phyloP scores from a whole-genome alignment of 2,113 vertebrate species.

The Pseudolaguvia tuberculata region DNA sequence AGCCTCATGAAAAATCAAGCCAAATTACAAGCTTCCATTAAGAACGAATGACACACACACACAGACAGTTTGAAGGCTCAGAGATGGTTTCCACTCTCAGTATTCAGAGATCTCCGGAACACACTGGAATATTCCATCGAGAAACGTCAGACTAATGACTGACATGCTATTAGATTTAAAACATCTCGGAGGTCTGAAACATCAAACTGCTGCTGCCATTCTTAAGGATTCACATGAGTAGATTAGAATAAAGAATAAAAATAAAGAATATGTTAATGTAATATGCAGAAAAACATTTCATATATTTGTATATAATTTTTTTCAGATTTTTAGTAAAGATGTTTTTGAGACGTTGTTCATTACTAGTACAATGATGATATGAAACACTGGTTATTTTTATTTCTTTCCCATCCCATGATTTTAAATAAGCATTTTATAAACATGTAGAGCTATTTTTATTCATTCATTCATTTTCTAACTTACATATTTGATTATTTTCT shows the following conservation, averaged over 20 bases:
- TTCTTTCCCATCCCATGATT: neutral
- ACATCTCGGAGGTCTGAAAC: too few species aligned
- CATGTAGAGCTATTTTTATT: neutral
- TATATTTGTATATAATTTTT: too few species aligned
- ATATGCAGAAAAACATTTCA: too few species aligned
- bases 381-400: neutral
- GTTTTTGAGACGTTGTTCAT: too few species aligned
- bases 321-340: too few species aligned
- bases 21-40: constrained; percentile 6
- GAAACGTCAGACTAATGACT: constrained; percentile 18
- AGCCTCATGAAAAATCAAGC: constrained; percentile 10
- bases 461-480: too few species aligned
- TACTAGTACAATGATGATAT: too few species aligned
- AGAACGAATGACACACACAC: neutral
- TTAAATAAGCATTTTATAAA: neutral
- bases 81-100: neutral
- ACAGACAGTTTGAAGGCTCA: neutral
- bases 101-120: neutral
- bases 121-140: constrained; percentile 20
- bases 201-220: constrained; percentile 23
- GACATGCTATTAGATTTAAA: too few species aligned
- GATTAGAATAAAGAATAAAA: neutral
- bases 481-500: too few species aligned
- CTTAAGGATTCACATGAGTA: neutral
- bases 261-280: too few species aligned